Percentiles rank a stretch among this genome's conserved stretches.
phyloP scores from a whole-genome alignment of 2,888 invertebrate species.

The Thelaira solivaga region DNA sequence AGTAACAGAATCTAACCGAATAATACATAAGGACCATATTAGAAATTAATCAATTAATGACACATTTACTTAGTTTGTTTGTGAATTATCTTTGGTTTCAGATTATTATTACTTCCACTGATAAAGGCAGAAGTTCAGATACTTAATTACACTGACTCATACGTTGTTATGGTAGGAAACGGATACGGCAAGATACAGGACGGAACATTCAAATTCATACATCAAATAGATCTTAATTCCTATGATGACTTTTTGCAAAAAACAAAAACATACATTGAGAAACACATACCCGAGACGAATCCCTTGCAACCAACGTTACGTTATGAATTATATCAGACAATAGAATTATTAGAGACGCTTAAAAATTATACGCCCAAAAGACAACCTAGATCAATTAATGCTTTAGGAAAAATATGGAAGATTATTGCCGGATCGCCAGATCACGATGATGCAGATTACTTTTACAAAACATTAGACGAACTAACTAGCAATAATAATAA shows the following conservation, averaged over 20 bases:
- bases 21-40: constrained; percentile 2
- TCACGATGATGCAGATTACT: background rate
- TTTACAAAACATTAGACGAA: background rate
- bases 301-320: background rate
- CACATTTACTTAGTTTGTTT: background rate
- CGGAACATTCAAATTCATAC: constrained; percentile 12
- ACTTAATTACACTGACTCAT: background rate
- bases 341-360: background rate
- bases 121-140: constrained; percentile 3
- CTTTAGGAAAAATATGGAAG: background rate
- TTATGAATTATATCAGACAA: background rate
- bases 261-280: background rate
- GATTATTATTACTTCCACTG: background rate
- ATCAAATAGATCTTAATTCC: background rate
- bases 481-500: background rate
- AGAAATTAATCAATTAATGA: background rate
- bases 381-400: background rate
- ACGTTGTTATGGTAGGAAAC: background rate
- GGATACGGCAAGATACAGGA: background rate
- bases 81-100: background rate
- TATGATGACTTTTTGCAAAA: background rate
- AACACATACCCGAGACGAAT: background rate
- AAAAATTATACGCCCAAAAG: background rate
- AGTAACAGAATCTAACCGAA: background rate
- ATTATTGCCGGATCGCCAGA: constrained; percentile 2